These are phyloP conservation scores for Drosophila mayri DNA, from an alignment of 1,140 invertebrate species.

Conservation along the genomic window DNA sequence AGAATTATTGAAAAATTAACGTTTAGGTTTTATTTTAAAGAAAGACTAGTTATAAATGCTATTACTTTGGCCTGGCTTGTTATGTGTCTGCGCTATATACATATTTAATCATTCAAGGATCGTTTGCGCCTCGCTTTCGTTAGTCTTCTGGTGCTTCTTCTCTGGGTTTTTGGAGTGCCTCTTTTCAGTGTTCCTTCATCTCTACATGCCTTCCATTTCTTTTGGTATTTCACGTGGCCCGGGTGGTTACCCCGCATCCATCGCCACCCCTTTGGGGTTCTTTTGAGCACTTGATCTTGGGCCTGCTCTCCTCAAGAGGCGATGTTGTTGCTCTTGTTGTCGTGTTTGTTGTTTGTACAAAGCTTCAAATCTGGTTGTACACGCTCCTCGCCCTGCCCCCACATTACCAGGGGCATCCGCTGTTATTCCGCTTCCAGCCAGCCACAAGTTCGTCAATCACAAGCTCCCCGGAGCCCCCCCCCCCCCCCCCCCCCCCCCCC, in stretches of 20 bases:
- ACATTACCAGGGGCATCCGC: conserved; percentile 8
- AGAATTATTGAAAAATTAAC: neutral
- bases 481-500: conserved; percentile 13
- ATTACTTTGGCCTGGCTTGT: conserved; percentile 10
- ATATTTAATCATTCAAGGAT: conserved; percentile 69
- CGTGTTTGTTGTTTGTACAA: conserved; percentile 78
- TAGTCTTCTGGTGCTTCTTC: conserved; percentile 32
- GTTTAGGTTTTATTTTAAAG: too few species aligned
- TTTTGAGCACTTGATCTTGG: conserved; percentile 73
- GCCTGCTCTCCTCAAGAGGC: conserved; percentile 37
- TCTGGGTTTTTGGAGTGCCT: conserved; percentile 42
- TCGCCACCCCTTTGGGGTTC: conserved; percentile 23
- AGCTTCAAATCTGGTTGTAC: conserved; percentile 82
- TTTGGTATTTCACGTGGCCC: conserved; percentile 44
- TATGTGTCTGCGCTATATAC: conserved; percentile 16
- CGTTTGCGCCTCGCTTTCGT: conserved; percentile 65
- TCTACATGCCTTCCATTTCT: conserved; percentile 25
- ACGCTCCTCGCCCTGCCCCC: conserved; percentile 15
- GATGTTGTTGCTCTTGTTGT: conserved; percentile 50
- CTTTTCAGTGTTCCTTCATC: conserved; percentile 43
- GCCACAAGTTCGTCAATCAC: conserved; percentile 57
- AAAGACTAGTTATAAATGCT: too few species aligned
- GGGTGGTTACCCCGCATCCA: neutral
- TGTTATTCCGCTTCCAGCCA: conserved; percentile 39
- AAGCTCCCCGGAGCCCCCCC: conserved; percentile 13